Evolutionary conservation across 2,888 invertebrate genomes (phyloP), one percentile per base, ranked within the genome.

Genomic region (Caenorhabditis becei): DNA sequence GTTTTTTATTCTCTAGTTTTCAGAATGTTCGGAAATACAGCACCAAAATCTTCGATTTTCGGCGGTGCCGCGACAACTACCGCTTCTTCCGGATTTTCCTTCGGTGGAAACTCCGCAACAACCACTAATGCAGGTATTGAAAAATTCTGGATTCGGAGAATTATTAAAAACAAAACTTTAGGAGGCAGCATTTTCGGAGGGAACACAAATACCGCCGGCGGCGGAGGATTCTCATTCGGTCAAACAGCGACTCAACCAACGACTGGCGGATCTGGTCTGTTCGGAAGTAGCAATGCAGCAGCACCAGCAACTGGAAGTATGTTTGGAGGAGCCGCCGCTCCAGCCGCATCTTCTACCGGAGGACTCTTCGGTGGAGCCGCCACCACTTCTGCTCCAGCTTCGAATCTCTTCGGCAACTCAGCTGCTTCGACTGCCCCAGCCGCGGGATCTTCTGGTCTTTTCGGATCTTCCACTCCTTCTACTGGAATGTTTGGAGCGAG

Each of bases 11-110:
- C 11, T 47, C 3, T 26, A 20, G 7, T 69, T 35, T 56, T 44
- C 54, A 72, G 56, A 47, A 80, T 80, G 80, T 80, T 80, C 41
- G 80, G 80, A 28, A 70, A 53, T 41, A 54, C 62, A 20, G 62
- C 66, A 4, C 35, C 58, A 7, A 74, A 67, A 58, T 41, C 62
- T 20, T 63, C 56, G 7, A 51, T 74, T 32, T 80, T 80, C 18
- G 79, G 79, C 1, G 67, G 65, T 5, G 28, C 62, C 2, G 16
- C 67, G 23, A 47, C 62, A 7, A 69, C 63, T 1, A 65, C 79
- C n/a, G 49, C 77, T 14, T 72, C 79, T 0, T 24, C 74, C 5
- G 79, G 74, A 51, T 80, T 80, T 32, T 63, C 74, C 8, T 80
- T 80, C 24, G 79, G 79, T 18, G 26, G 7, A n/a, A 32, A 62